These are phyloP conservation scores for Lutraria rhynchaena DNA, from an alignment of 1,140 invertebrate species.

Conservation along the genomic window DNA sequence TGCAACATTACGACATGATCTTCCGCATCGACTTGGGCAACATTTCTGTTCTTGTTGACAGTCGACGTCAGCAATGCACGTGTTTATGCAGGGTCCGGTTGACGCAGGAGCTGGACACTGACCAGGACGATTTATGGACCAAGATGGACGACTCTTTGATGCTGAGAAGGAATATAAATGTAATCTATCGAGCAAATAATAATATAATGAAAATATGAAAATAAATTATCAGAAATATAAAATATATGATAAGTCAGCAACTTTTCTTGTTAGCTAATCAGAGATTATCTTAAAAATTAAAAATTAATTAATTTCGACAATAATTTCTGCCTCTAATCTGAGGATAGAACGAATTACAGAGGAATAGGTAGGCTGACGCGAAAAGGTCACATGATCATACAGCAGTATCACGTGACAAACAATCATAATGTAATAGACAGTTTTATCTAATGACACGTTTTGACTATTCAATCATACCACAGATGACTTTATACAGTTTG, in stretches of 20 bases:
- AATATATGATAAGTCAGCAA: neutral
- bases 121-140: slow-evolving; percentile 14
- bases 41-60: slow-evolving; percentile 45
- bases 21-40: slow-evolving; percentile 35
- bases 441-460: no score
- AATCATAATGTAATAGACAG: no score
- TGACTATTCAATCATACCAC: no score
- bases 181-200: neutral
- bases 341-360: no score
- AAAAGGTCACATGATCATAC: no score
- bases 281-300: neutral
- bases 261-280: neutral
- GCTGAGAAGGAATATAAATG: slow-evolving; percentile 1
- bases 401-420: no score
- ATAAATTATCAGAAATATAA: neutral
- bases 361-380: no score
- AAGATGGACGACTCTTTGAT: neutral
- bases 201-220: neutral
- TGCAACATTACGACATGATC: slow-evolving; percentile 13
- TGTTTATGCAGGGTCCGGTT: slow-evolving; percentile 45
- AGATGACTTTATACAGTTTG: no score
- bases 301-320: no score
- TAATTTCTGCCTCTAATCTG: no score
- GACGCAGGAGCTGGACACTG: slow-evolving; percentile 23
- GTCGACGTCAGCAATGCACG: slow-evolving; percentile 23